phyloP scores from a whole-genome alignment of 2,797 vertebrate species.

The Tragelaphus eurycerus region DNA sequence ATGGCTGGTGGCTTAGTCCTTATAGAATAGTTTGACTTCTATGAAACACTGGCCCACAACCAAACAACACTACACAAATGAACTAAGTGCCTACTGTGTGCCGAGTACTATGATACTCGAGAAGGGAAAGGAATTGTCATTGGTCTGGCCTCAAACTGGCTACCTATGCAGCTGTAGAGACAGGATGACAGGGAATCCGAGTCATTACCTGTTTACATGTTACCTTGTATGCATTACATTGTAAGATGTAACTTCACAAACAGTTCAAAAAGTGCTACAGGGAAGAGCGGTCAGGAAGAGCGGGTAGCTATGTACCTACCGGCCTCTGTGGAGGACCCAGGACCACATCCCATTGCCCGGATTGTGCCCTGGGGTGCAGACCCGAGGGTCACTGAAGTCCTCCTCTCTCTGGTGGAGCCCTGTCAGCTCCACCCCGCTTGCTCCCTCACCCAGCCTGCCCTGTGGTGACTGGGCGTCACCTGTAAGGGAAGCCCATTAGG shows the following conservation, averaged over 20 bases:
- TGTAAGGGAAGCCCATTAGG: not conserved
- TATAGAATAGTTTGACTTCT: not conserved
- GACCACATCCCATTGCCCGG: not conserved
- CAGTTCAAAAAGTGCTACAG: not conserved
- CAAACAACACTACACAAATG: not conserved
- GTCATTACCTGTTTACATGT: not conserved
- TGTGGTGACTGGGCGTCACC: no score
- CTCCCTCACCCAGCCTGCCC: not conserved
- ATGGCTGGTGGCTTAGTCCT: not conserved
- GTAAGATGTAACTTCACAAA: not conserved
- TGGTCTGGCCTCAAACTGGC: not conserved
- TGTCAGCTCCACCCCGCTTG: fast-evolving
- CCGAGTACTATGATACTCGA: not conserved
- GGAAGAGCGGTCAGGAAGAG: not conserved
- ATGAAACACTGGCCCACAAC: not conserved
- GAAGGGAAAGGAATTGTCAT: not conserved
- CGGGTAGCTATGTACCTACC: not conserved
- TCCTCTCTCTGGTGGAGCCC: not conserved
- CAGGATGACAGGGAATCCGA: not conserved
- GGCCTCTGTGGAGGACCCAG: not conserved
- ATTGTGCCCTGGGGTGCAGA: not conserved
- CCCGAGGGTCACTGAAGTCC: not conserved
- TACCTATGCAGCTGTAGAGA: not conserved
- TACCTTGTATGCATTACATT: no score
- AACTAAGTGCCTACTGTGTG: not conserved